Conservation (phyloP, 2,113 vertebrate genomes). For the Rhizomys pruinosus region DNA sequence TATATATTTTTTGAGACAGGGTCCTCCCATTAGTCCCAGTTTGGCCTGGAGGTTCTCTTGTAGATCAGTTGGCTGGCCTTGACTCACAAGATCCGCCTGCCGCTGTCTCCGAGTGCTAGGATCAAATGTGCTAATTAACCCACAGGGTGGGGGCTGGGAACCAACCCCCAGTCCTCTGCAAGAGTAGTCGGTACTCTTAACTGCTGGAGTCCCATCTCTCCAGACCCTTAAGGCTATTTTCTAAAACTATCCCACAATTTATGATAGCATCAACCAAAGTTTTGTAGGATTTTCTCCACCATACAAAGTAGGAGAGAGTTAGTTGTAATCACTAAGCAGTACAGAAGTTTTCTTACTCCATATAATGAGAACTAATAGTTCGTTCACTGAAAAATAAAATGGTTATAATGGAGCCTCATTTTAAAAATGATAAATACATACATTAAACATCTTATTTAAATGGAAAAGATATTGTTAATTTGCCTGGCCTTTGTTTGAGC, state of each 20-base stretch:
- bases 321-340: not conserved
- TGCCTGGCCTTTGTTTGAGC: not conserved
- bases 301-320: not conserved
- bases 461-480: not conserved
- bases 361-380: not conserved
- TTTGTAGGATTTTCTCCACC: conserved; percentile 39
- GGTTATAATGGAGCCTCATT: not conserved
- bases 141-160: not conserved
- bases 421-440: conserved; percentile 33
- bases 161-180: not conserved
- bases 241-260: conserved; percentile 46
- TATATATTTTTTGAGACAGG: too few relatives aligned
- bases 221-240: not conserved
- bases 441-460: not conserved
- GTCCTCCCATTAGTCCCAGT: too few relatives aligned
- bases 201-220: not conserved
- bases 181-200: too few relatives aligned
- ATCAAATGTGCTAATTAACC: too few relatives aligned
- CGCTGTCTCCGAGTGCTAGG: too few relatives aligned
- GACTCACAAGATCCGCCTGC: too few relatives aligned
- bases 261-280: conserved; percentile 19
- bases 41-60: too few relatives aligned
- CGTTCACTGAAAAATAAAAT: conserved; percentile 51
- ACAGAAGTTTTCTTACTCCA: not conserved
- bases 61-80: too few relatives aligned